phyloP scores from a whole-genome alignment of 2,888 invertebrate genomes.

The Lasioglossum malachurum region DNA sequence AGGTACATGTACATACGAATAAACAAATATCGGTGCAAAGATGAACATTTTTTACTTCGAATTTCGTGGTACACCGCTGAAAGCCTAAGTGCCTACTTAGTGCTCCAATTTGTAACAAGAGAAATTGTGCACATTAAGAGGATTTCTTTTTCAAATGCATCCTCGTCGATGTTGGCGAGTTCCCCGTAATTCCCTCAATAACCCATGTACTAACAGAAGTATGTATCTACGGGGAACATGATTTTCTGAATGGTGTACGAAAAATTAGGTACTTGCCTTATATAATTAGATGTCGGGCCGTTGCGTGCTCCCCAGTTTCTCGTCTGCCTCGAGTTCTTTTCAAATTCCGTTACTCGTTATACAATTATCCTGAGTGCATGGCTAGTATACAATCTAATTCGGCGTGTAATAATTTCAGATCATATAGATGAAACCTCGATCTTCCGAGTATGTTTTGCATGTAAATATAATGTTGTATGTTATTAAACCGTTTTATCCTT shows the following conservation, averaged over 20 bases:
- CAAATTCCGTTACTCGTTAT: background rate
- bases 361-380: background rate
- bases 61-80: background rate
- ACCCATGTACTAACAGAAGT: background rate
- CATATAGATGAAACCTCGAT: background rate
- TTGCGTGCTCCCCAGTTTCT: background rate
- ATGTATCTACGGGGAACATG: background rate
- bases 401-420: background rate
- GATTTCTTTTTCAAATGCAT: slow-evolving; percentile 11
- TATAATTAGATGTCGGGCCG: background rate
- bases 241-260: background rate
- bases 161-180: slow-evolving; percentile 7
- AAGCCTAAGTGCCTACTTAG: background rate
- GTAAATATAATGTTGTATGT: background rate
- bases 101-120: background rate
- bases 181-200: slow-evolving; percentile 7
- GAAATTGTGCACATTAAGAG: background rate
- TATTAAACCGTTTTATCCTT: too few relatives aligned
- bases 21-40: too few relatives aligned
- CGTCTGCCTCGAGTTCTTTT: background rate
- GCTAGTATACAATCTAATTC: background rate
- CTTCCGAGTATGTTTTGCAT: background rate
- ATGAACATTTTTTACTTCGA: background rate
- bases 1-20: background rate
- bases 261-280: background rate